Base-by-base conservation (phyloP, 2,113 vertebrate species). In the Hoplias malabaricus region DNA sequence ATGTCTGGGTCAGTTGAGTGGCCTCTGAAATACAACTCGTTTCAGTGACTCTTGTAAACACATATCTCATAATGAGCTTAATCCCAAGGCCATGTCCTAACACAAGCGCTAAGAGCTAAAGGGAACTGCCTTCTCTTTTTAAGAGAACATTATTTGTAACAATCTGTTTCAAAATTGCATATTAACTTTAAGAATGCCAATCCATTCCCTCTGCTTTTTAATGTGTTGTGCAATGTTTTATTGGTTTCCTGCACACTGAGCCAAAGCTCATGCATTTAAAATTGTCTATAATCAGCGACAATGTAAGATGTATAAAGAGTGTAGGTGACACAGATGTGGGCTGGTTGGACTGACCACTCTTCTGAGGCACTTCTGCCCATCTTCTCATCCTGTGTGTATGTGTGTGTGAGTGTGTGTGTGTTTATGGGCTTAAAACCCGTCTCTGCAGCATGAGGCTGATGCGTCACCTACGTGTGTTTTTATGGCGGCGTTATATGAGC, bases 371-470 rank as follows among this genome's bases (percentile, higher is more conserved):
- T 19, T 48, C 27, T 50, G 72, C 29, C 19, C 33, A 9, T 65
- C 59, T 66, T 21, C 36, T 23, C 11, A 8, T 38, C 16, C 21
- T 67, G 21, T 21, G 34, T 40, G 48, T 9, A 4, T 11, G 10
- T 38, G 31, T 5, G 21, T 27, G 21, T 54, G 33, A 56, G 40
- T 42, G 27, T n/a, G 14, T 61, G 46, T 50, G 38, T 50, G n/a
- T 78, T 70, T 66, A 71, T 75, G 43, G 57, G 75, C 75, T 77
- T 57, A 71, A 78, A 43, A 34, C 46, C 25, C 66, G 43, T 67
- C 57, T 78, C 81, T 86, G 69, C 80, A 86, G 74, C 78, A 10
- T 78, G 82, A 81, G 72, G 61, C 61, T 61, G 29, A 54, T 67
- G 59, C 62, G 65, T 72, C 77, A 76, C 27, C 62, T 65, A 48